Conservation (phyloP, 2,797 vertebrate genomes). For the Aeoliscus strigatus region DNA sequence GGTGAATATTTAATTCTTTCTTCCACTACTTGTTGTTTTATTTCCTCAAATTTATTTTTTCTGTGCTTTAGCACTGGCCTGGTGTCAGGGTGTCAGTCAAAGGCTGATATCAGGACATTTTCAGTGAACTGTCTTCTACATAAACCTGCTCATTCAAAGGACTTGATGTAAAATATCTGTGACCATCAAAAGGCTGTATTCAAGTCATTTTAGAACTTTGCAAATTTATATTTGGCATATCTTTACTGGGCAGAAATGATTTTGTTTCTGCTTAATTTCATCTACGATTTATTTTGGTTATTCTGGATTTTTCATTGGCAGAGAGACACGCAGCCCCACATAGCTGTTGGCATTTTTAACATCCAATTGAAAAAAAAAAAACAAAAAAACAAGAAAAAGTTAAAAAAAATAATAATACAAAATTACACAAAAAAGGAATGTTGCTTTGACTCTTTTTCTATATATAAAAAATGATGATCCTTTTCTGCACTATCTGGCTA, state of each 20-base stretch:
- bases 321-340: slow-evolving; percentile 62
- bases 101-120: slow-evolving; percentile 70
- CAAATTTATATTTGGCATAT: slow-evolving; percentile 82
- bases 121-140: slow-evolving; percentile 63
- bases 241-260: slow-evolving; percentile 69
- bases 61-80: slow-evolving; percentile 72
- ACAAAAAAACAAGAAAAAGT: slow-evolving; percentile 50
- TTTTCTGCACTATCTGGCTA: slow-evolving; percentile 89
- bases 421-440: slow-evolving; percentile 77
- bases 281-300: slow-evolving; percentile 39
- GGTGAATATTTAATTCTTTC: slow-evolving; percentile 68
- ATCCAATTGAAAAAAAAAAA: slow-evolving; percentile 60
- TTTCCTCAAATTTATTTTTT: slow-evolving; percentile 38
- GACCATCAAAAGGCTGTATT: slow-evolving; percentile 68
- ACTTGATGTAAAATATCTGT: slow-evolving; percentile 58
- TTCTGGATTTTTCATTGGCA: slow-evolving; percentile 45
- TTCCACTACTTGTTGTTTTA: slow-evolving; percentile 23
- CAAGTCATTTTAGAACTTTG: slow-evolving; percentile 75
- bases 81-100: slow-evolving; percentile 57
- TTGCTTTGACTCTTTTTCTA: slow-evolving; percentile 81
- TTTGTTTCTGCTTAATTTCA: slow-evolving; percentile 58
- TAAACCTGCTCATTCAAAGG: slow-evolving; percentile 67
- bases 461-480: slow-evolving; percentile 67
- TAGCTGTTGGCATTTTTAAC: slow-evolving; percentile 82
- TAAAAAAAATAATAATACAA: slow-evolving; percentile 56